Base-by-base conservation (phyloP, 2,113 vertebrate genomes). In the Percopsis transmontana region DNA sequence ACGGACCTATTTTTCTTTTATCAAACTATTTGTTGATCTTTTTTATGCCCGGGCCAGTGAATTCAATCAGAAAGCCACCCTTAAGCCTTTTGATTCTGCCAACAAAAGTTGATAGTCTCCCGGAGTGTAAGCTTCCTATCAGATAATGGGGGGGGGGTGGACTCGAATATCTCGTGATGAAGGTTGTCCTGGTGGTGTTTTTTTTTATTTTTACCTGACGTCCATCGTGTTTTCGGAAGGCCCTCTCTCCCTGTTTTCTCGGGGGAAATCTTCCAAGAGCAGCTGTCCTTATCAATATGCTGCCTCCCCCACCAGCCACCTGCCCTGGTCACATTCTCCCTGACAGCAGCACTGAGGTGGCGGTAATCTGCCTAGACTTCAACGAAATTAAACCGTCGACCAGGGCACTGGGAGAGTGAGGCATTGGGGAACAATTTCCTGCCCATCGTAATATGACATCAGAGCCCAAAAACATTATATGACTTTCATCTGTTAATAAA, bases 241-340 rank as follows among this genome's bases (percentile, higher is more conserved):
- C 80, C 84, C 59, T 59, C 82, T 82, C 80, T 75, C 69, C 58
- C 77, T 61, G 50, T 72, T 89, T 86, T 89, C 92, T 90, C 91
- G 62, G 62, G 90, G 90, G 91, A 95, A 94, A 94, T 93, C 92
- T 94, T 85, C 72, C 59, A 72, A 83, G 87, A 82, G 56, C 85
- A 91, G 78, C 85, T 89, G 83, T 90, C 86, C 90, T 92, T 93
- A 92, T 94, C 91, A 87, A 79, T 86, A 88, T 70, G 86, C 82
- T 48, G 70, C 74, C 91, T 92, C 83, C 83, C n/a, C 81, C 40
- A 58, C 68, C 85, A 71, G 24, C 90, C 82, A 72, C 76, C 77
- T 83, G 79, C 79, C 86, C 72, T 81, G 62, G 80, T 79, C 40
- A 51, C 74, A 58, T 84, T 82, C 88, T 87, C 78, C 89, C 91